A percentile compares a stretch with the other conserved stretches of the same genome.
These are phyloP conservation scores for Formicarius rufipectus DNA, from an alignment of 2,113 vertebrate genomes.

Conservation along the genomic window DNA sequence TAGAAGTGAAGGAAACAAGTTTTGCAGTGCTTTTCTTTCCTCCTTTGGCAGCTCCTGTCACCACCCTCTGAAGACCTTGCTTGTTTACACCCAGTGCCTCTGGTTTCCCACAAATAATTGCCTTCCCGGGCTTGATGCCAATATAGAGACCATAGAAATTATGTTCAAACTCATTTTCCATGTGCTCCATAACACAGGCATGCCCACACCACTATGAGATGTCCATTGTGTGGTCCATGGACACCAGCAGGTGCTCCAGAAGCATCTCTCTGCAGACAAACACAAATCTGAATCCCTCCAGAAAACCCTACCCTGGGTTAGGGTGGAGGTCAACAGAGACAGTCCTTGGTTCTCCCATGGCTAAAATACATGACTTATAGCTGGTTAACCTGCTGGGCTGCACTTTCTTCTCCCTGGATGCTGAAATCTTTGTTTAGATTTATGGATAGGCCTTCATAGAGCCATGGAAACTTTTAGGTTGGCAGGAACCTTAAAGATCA, in stretches of 20 bases:
- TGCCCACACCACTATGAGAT: fast-evolving
- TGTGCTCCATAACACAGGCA: fast-evolving
- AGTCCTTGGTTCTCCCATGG: neutral
- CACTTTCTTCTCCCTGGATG: neutral
- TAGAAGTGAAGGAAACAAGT: neutral
- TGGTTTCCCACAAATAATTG: neutral
- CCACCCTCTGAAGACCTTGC: neutral
- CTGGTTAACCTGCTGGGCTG: neutral
- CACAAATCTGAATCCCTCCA: neutral
- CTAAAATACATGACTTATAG: neutral
- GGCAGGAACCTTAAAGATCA: neutral
- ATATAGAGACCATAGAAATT: neutral
- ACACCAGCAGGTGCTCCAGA: neutral
- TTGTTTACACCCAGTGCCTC: neutral
- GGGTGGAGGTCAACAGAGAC: neutral
- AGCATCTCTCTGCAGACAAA: neutral
- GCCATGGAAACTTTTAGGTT: neutral
- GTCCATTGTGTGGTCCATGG: fast-evolving
- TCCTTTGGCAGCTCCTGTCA: neutral
- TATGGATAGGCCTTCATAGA: neutral
- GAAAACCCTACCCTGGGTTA: fast-evolving
- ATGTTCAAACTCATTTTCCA: neutral
- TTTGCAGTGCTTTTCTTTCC: neutral
- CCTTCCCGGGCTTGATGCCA: too few relatives aligned
- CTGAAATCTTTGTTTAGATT: neutral